Base-by-base conservation (phyloP, 2,888 invertebrate genomes). In the Gryllus longicercus region DNA sequence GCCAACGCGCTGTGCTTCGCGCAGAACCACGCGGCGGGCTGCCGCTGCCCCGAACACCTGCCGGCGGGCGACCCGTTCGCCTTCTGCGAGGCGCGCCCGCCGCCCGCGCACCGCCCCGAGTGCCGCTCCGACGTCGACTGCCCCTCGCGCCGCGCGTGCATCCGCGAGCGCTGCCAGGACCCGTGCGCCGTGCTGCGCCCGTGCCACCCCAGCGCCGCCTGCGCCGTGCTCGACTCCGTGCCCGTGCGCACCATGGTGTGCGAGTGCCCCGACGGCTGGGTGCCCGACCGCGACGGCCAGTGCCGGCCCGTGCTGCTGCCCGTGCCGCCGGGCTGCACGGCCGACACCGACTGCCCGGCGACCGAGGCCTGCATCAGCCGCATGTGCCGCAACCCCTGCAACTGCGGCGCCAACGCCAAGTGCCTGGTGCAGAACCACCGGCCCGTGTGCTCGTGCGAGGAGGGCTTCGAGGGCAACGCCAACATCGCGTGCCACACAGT, bases 221-320 rank as follows among this genome's bases (percentile, higher is more conserved):
- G 96, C 86, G 92, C 92, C 81, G 96, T 96, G 16, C 89, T 95
- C 21, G 95, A 96, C 85, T 95, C 96, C 81, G 90, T 93, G 75
- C 96, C 96, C 38, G 94, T 96, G 79, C 89, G 96, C 83, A 96
- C 96, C 5, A 93, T 96, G 91, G 93, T 95, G 77, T 96, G 96
- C 86, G 94, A 94, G 81, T 96, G 96, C 85, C 95, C 95, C 0
- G 93, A 94, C 84, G 94, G 95, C 77, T 95, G 93, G 90, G 92
- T 95, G 82, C 94, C 95, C 0, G 93, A 95, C 85, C 90, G 92
- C 83, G 91, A 91, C 84, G 95, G 95, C 81, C 91, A 93, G 85
- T 96, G 96, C 85, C 92, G 91, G 85, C 91, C 93, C 80, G 86
- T 93, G 51, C 88, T 92, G 78, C 87, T 93, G 81, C 91, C 93